These are phyloP conservation scores for Alosa sapidissima DNA, from an alignment of 2,797 vertebrate genomes.

Conservation along the genomic window DNA sequence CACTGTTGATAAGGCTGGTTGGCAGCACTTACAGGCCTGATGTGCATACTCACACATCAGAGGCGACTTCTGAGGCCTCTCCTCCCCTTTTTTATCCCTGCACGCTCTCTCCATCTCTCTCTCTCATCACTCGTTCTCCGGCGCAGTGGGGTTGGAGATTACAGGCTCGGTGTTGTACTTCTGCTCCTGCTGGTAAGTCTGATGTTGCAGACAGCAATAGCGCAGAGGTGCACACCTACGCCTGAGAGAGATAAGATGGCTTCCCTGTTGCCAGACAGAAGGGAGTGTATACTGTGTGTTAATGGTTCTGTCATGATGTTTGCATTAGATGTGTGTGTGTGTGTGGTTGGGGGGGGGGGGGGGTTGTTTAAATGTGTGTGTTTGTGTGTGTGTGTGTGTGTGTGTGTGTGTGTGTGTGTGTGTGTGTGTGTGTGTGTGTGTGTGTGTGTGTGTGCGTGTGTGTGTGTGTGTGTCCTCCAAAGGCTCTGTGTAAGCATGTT, in stretches of 20 bases:
- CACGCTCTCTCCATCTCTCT: neutral
- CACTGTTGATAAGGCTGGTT: neutral
- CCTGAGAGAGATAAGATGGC: neutral
- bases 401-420: constrained; percentile 10
- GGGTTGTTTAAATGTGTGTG: neutral
- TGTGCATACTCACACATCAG: neutral
- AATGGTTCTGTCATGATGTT: neutral
- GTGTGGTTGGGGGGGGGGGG: neutral
- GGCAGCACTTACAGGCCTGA: neutral
- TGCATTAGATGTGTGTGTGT: neutral
- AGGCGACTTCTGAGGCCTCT: neutral
- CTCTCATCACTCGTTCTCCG: neutral
- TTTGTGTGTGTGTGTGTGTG: neutral
- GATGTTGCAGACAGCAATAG: neutral
- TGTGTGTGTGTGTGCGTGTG: no score
- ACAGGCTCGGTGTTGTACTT: neutral
- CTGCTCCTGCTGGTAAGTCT: neutral
- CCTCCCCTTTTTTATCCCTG: neutral
- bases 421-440: constrained; percentile 3
- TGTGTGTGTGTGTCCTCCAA: constrained; percentile 17
- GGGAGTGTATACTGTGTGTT: neutral
- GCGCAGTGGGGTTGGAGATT: neutral
- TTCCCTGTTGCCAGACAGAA: neutral
- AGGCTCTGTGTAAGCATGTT: constrained; percentile 23
- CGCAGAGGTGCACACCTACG: neutral